Percentiles rank a stretch among this genome's conserved stretches.
These are phyloP conservation scores for Notocelia uddmanniana DNA, from an alignment of 2,888 invertebrate species.

Conservation along the genomic window DNA sequence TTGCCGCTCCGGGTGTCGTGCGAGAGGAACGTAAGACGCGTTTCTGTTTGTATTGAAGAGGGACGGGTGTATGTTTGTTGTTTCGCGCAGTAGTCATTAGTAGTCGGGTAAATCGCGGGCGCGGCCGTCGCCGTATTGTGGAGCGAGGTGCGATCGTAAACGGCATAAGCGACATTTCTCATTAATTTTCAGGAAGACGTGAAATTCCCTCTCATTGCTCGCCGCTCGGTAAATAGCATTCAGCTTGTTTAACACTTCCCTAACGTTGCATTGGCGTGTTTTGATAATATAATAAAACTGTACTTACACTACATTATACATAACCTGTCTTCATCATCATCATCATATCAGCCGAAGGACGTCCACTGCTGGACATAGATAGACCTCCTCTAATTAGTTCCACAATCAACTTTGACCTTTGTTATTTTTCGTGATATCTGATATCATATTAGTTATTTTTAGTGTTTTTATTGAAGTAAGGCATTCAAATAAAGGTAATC, in stretches of 20 bases:
- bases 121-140: conserved; percentile 76
- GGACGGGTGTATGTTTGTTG: conserved; percentile 73
- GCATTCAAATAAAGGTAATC: not conserved
- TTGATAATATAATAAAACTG: conserved; percentile 47
- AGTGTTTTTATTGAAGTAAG: not conserved
- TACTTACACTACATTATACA: not conserved
- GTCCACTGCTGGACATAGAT: too few species aligned
- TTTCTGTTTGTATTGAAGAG: conserved; percentile 55
- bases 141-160: conserved; percentile 76
- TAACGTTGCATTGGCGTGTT: conserved; percentile 53
- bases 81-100: conserved; percentile 76
- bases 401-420: too few species aligned
- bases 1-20: conserved; percentile 79
- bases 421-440: not conserved
- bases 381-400: too few species aligned
- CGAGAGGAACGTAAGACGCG: conserved; percentile 63
- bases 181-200: conserved; percentile 84
- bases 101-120: conserved; percentile 66
- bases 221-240: conserved; percentile 73
- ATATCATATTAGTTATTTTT: not conserved
- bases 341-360: too few species aligned
- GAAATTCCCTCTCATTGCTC: conserved; percentile 73
- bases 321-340: too few species aligned
- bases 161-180: conserved; percentile 79
- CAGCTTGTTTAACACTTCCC: conserved; percentile 66